Conservation (phyloP, 1,140 invertebrate species). For the Drosophila trapezifrons region DNA sequence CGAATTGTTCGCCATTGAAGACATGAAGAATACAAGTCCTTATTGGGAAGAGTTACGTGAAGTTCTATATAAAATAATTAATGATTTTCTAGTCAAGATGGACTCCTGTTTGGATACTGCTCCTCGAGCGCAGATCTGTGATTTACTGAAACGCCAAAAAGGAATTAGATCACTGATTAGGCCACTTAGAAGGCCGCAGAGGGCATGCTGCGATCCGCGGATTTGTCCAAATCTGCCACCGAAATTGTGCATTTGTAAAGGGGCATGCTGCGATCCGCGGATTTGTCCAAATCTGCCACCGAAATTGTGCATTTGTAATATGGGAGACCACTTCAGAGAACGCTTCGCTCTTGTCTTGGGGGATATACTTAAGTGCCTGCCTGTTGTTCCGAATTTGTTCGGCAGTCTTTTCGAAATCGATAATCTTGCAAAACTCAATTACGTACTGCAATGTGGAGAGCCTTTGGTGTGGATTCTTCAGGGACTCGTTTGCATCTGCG, state of each 20-base stretch:
- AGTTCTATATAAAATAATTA: conserved; percentile 6
- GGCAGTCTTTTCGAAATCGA: neutral
- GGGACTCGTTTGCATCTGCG: conserved; percentile 45
- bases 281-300: too few species aligned
- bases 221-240: too few species aligned
- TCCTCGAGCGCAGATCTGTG: neutral
- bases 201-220: neutral
- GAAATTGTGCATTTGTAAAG: too few species aligned
- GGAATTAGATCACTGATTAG: neutral
- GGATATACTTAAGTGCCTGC: too few species aligned
- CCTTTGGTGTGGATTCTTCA: conserved; percentile 34
- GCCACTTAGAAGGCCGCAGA: neutral
- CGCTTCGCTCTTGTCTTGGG: too few species aligned
- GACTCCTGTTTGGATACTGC: neutral
- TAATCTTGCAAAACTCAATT: conserved; percentile 16
- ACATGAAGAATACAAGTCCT: neutral
- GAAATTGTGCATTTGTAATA: neutral
- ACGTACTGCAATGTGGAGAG: conserved; percentile 8
- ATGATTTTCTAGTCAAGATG: conserved; percentile 12
- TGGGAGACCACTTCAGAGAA: neutral
- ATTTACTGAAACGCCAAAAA: conserved; percentile 1
- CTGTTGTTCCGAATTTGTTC: neutral
- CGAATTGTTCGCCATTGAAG: neutral
- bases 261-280: neutral
- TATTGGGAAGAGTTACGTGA: conserved; percentile 25